phyloP scores from a whole-genome alignment of 2,888 invertebrate species.

The Ephialtes manifestator region DNA sequence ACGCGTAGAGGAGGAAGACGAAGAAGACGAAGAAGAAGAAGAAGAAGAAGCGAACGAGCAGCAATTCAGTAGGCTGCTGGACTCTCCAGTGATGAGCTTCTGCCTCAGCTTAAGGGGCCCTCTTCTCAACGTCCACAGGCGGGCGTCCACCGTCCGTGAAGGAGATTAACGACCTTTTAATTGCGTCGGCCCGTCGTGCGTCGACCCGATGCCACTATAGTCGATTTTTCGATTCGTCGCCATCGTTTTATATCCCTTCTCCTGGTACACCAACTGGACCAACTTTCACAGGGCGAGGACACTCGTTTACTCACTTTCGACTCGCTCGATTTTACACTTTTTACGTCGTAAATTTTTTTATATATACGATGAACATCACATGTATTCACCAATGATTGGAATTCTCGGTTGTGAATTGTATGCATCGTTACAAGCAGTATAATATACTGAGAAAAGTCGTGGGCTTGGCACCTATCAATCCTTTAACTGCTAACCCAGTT shows the following conservation, averaged over 20 bases:
- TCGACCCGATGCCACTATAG: conserved; percentile 62
- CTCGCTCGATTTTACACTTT: conserved; percentile 13
- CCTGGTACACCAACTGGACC: background rate
- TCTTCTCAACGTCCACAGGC: conserved; percentile 59
- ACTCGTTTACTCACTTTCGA: background rate
- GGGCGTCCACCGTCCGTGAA: conserved; percentile 70
- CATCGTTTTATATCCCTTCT: conserved; percentile 8
- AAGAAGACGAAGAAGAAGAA: background rate
- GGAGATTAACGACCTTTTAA: conserved; percentile 82
- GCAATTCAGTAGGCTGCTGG: conserved; percentile 22
- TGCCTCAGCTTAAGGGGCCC: conserved; percentile 73
- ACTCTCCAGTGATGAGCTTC: conserved; percentile 17
- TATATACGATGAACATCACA: background rate
- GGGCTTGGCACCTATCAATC: too few species aligned
- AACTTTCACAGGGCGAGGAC: background rate
- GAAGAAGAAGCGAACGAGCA: conserved; percentile 39
- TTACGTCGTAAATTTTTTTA: conserved; percentile 2
- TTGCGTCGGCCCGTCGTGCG: conserved; percentile 71
- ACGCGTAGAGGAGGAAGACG: conserved; percentile 21
- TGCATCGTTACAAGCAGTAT: too few species aligned
- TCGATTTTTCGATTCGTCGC: conserved; percentile 43
- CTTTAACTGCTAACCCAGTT: too few species aligned
- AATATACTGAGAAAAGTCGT: too few species aligned
- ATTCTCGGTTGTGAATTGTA: background rate
- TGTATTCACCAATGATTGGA: background rate